Percentiles rank a stretch among this genome's conserved stretches.
Evolutionary conservation across 1,140 invertebrate species (phyloP).

Genomic region (Hestina assimilis): DNA sequence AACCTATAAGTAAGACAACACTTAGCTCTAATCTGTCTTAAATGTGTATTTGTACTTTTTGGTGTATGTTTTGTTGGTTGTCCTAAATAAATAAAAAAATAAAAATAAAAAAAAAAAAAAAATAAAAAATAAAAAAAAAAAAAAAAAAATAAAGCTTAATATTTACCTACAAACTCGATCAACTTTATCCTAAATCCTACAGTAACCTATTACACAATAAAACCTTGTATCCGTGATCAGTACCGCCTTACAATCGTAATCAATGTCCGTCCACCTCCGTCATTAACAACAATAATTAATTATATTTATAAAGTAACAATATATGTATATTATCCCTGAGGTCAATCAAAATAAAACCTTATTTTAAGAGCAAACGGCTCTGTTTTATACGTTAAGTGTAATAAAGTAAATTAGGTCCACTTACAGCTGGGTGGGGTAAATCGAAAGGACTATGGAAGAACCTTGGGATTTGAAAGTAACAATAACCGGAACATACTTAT

Average conservation of each 20-base stretch:
- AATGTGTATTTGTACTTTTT: no score
- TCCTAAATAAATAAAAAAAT: no score
- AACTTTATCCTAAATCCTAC: neutral
- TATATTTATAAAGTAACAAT: conserved; percentile 34
- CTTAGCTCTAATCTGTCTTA: no score
- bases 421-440: conserved; percentile 43
- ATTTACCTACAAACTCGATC: neutral
- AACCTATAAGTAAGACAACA: no score
- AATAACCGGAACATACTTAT: conserved; percentile 52
- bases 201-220: conserved; percentile 19
- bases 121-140: neutral
- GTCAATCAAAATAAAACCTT: conserved; percentile 4
- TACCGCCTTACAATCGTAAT: conserved; percentile 41
- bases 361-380: conserved; percentile 1
- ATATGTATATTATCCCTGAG: conserved; percentile 1
- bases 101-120: neutral
- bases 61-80: no score
- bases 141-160: neutral
- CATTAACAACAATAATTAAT: conserved; percentile 37
- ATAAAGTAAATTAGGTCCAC: conserved; percentile 35
- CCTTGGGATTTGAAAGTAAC: conserved; percentile 65
- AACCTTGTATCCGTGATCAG: conserved; percentile 40
- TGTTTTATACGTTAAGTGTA: conserved; percentile 3
- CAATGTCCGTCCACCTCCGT: conserved; percentile 30
- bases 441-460: conserved; percentile 47